phyloP scores from a whole-genome alignment of 64 coral and sea anemone genomes.

The Stylophora pistillata region DNA sequence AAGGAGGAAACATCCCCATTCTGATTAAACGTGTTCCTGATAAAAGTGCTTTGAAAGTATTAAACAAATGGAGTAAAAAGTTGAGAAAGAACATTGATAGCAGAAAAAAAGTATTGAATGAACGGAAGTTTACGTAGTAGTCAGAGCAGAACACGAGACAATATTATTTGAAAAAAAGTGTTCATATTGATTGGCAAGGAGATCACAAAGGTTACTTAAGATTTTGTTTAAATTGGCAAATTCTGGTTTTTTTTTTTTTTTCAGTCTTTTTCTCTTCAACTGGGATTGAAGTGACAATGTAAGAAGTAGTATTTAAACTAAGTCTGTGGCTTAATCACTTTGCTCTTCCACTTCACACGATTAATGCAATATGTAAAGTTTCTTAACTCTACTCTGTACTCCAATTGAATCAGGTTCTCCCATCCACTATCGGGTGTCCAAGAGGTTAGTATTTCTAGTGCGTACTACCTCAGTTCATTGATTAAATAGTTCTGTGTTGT shows the following conservation, averaged over 20 bases:
- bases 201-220: background rate
- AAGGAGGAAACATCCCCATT: background rate
- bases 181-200: background rate
- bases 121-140: background rate
- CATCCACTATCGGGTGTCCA: no score
- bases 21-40: background rate
- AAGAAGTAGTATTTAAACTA: background rate
- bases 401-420: no score
- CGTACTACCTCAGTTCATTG: no score
- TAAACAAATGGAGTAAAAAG: background rate
- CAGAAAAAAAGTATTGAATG: background rate
- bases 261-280: background rate
- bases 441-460: no score
- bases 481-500: no score
- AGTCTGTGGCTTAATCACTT: no score
- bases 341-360: no score
- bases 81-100: constrained; percentile 6
- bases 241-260: background rate
- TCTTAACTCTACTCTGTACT: no score
- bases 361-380: no score
- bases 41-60: background rate
- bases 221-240: background rate
- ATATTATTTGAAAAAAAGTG: background rate
- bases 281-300: background rate
- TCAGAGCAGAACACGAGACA: background rate